Base-by-base conservation (phyloP, 92 coral and sea anemone species). In the Zoanthus solanderi region DNA sequence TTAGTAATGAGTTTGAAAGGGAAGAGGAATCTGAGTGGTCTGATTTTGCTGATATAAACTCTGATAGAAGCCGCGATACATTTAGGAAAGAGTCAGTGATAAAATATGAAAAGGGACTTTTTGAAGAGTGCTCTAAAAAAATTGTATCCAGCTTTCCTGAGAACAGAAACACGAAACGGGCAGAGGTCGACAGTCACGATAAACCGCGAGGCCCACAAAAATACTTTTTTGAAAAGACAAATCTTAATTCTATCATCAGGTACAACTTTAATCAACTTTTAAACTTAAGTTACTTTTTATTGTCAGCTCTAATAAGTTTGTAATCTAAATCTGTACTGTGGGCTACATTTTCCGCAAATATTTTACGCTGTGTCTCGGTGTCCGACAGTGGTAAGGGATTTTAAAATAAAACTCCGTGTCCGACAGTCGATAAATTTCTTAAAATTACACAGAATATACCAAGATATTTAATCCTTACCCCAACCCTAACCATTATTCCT, bases 21-120 rank as follows among this genome's bases (percentile, higher is more conserved):
- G 85, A 81, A 32, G 85, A 23, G 74, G 85, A 81, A 69, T 31
- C 75, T 48, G 85, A 81, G 52, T 81, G 85, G 85, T 81, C 75
- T 42, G 85, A 81, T 66, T 81, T 81, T 81, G 75, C 85, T 4
- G 85, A 65, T 11, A 66, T 66, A 29, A 45, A 31, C 53, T 45
- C 85, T 18, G 58, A 67, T 32, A 81, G 75, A 44, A 81, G 67
- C 75, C 14, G 45, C 23, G 75, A 67, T 67, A 81, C 60, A 13
- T 81, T 81, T 45, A 81, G 34, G 52, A 50, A 81, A 65, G 85
- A 63, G 15, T 81, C 71, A 48, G 28, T 2, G 85, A 67, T 66
- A 46, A 67, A 66, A 37, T 29, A 68, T 81, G 85, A 61, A 31
- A 66, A 28, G 12, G 85, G 73, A 45, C 47, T 18, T 50, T 47